Evolutionary conservation across 2,113 vertebrate species (phyloP), one percentile per base, ranked within the genome.

Genomic region (Plestiodon gilberti): DNA sequence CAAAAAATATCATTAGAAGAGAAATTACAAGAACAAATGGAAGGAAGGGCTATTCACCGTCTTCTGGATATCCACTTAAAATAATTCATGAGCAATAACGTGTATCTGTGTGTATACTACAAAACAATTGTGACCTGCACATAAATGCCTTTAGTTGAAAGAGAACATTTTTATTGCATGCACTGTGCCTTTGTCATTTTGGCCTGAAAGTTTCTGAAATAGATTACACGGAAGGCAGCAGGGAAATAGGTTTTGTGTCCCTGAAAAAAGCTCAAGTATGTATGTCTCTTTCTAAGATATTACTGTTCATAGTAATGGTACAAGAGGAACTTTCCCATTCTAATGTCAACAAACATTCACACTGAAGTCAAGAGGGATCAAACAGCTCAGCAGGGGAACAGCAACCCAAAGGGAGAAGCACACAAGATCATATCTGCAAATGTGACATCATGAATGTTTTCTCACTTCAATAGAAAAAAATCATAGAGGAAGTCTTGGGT

Each of bases 121-220:
- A 89, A 92, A 92, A 78, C 88, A 93, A 92, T 93, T 92, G 91
- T 85, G 86, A 91, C 62, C 85, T 76, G 10, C 43, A 91, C 82
- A 71, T 73, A 93, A 89, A 91, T 71, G 83, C 81, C 88, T 93
- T 92, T 89, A 85, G 59, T 89, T 79, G n/a, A 88, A 91, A 85
- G 40, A 71, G 86, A 91, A 55, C n/a, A 86, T 89, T 57, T 81
- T 85, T 81, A 85, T 62, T 9, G 82, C 38, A 93, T 76, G 33
- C 62, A 81, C 3, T 87, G 40, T 14, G 57, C 30, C 52, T 83
- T 88, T 62, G 82, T 89, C n/a, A 70, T 64, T 38, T 84, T 88
- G 0, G 0, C 35, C 59, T 88, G 74, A 25, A 89, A 65, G 33
- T 89, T 93, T 93, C 88, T 88, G 48, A 83, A 89, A 84, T 4